Conservation (phyloP, 1,140 invertebrate genomes). For the Drusus annulatus region DNA sequence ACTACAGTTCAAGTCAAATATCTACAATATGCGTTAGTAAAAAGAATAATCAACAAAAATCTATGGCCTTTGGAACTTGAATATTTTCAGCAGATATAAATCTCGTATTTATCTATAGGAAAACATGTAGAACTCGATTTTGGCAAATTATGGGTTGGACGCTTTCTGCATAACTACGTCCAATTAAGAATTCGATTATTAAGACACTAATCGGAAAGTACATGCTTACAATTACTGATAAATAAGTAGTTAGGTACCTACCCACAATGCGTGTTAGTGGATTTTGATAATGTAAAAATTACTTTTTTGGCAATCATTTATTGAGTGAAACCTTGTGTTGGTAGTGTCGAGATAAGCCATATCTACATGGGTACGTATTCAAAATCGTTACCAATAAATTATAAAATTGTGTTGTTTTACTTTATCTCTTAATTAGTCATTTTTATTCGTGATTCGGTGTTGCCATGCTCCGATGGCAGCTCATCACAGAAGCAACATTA, state of each 20-base stretch:
- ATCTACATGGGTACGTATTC: not conserved
- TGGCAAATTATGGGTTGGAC: too few relatives aligned
- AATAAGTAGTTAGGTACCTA: not conserved
- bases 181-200: too few relatives aligned
- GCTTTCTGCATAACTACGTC: too few relatives aligned
- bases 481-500: not conserved
- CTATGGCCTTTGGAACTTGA: too few relatives aligned
- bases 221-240: not conserved
- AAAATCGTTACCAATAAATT: not conserved
- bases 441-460: slow-evolving; percentile 29
- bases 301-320: not conserved
- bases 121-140: too few relatives aligned
- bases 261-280: not conserved
- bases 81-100: too few relatives aligned
- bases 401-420: not conserved
- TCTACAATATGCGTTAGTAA: too few relatives aligned
- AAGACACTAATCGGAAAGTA: not conserved
- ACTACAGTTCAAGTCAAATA: too few relatives aligned
- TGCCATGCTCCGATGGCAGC: slow-evolving; percentile 26
- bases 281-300: not conserved
- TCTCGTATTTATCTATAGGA: too few relatives aligned
- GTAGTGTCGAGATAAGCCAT: not conserved
- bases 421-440: slow-evolving; percentile 34
- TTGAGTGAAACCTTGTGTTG: not conserved
- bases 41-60: too few relatives aligned